Evolutionary conservation across 2,113 vertebrate species (phyloP), one percentile per base, ranked within the genome.

Genomic region (Gila orcuttii): DNA sequence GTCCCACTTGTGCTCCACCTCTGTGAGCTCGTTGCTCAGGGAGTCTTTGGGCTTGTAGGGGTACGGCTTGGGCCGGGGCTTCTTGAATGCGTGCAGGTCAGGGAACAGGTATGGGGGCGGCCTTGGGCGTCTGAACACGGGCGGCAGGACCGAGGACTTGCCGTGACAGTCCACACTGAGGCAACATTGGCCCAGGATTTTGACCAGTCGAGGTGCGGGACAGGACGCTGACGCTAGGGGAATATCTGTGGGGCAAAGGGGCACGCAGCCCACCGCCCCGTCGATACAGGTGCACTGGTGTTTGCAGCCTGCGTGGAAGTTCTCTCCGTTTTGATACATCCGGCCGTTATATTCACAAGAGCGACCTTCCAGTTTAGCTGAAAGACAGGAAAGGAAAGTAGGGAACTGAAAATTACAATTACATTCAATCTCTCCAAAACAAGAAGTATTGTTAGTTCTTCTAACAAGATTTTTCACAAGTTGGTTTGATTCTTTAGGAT

Each of bases 211-310:
- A 0, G 94, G 96, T 10, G 93, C 71, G 1, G 95, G 93, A 82
- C 96, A 96, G 86, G 92, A 92, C 19, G 93, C 89, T 0, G 93
- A 93, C 0, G 93, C 92, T 84, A 95, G 88, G 7, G 94, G 93
- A 45, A 96, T 80, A 2, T 94, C 92, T 39, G 92, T 92, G 50
- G 95, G 95, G 87, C 96, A 96, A 4, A 96, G 94, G 13, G 95
- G 93, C 73, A 94, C 89, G 7, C 96, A 96, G 69, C 96, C 96
- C 86, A 96, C 96, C 0, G 95, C 95, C 1, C 96, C 96, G 4
- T 96, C 96, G 28, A 96, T 95, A 78, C 96, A 96, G 52, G 93
- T 96, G 89, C 96, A 96, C 89, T 96, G 96, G 91, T 96, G 94
- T 86, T 96, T 95, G 89, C 96, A 96, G 39, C 94, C 96, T 0